Conservation (phyloP, 2,888 invertebrate genomes). For the Argynnis bischoffii region DNA sequence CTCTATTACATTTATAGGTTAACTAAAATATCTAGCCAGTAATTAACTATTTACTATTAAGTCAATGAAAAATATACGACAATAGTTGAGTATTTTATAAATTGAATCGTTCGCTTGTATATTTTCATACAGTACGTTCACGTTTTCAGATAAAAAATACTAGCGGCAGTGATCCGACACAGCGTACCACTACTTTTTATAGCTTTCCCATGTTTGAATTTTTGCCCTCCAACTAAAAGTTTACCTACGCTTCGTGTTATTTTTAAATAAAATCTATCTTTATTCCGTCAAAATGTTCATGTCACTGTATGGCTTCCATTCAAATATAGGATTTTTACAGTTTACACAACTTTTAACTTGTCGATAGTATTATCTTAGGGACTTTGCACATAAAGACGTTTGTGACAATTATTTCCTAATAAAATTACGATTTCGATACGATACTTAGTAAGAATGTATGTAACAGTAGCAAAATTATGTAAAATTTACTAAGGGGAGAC, state of each 20-base stretch:
- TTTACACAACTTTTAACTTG: not conserved
- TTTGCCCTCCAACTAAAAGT: slow-evolving; percentile 18
- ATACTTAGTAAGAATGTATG: too few relatives aligned
- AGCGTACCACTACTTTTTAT: slow-evolving; percentile 19
- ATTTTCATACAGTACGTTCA: not conserved
- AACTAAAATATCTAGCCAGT: too few relatives aligned
- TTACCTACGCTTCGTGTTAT: slow-evolving; percentile 4
- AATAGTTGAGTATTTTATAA: too few relatives aligned
- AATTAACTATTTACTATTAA: too few relatives aligned
- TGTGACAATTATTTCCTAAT: too few relatives aligned
- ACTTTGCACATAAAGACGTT: too few relatives aligned
- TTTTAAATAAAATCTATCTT: slow-evolving; percentile 20
- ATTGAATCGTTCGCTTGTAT: not conserved
- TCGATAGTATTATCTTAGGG: not conserved
- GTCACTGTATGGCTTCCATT: slow-evolving; percentile 6
- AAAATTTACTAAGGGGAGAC: too few relatives aligned
- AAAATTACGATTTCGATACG: too few relatives aligned
- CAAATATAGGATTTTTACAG: not conserved
- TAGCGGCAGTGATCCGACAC: slow-evolving; percentile 20
- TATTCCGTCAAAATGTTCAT: slow-evolving; percentile 1
- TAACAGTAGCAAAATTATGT: too few relatives aligned
- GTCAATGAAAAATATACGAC: too few relatives aligned
- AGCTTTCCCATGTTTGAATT: slow-evolving; percentile 14
- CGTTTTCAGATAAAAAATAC: slow-evolving; percentile 13
- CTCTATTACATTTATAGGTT: too few relatives aligned